Evolutionary conservation across 2,888 invertebrate genomes (phyloP).

Genomic region (Allolobophora icterica): DNA sequence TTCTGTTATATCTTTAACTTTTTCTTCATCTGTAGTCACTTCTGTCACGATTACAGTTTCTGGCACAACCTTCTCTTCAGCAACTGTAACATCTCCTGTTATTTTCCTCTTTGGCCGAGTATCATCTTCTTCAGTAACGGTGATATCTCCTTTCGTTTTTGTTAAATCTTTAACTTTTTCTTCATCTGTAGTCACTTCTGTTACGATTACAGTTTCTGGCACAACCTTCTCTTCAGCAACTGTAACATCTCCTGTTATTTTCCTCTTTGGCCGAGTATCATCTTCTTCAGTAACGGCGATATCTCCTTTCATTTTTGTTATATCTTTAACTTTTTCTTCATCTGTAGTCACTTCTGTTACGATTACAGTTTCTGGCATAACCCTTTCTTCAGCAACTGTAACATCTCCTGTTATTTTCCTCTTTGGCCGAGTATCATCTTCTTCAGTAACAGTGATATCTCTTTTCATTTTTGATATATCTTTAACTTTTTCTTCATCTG

Average conservation of each 20-base stretch:
- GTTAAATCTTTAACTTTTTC: background rate
- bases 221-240: background rate
- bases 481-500: too few relatives aligned
- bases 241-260: background rate
- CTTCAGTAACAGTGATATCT: background rate
- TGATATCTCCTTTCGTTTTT: background rate
- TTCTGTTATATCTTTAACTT: too few relatives aligned
- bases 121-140: background rate
- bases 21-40: background rate
- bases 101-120: background rate
- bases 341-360: conserved; percentile 12
- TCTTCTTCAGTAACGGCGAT: background rate
- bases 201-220: conserved; percentile 18
- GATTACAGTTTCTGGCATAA: background rate
- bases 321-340: background rate
- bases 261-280: background rate
- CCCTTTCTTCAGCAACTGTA: background rate
- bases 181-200: background rate
- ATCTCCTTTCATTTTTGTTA: background rate
- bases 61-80: background rate
- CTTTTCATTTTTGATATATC: too few relatives aligned
- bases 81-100: background rate
- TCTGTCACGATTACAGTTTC: background rate
- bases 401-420: background rate
- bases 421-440: background rate